Conservation (phyloP, 2,888 invertebrate species). For the Gari tellinella region DNA sequence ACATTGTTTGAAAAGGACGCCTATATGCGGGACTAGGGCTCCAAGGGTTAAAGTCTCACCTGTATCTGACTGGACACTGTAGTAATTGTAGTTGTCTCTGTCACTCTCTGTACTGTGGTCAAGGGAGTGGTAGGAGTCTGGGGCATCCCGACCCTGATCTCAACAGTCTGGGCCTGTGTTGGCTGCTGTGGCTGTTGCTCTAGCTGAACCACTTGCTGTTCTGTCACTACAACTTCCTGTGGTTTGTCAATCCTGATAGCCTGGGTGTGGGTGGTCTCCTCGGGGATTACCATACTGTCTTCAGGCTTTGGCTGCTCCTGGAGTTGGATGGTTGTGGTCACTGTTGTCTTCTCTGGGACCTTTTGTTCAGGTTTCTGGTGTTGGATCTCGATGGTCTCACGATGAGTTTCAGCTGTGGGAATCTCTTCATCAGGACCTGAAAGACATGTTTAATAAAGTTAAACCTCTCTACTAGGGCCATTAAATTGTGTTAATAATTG, state of each 20-base stretch:
- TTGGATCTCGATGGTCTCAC: slow-evolving; percentile 78
- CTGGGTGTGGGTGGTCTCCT: slow-evolving; percentile 62
- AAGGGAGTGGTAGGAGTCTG: slow-evolving; percentile 46
- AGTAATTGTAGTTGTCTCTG: slow-evolving; percentile 68
- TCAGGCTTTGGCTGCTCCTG: slow-evolving; percentile 39
- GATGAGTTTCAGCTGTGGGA: slow-evolving; percentile 73
- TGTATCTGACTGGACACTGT: slow-evolving; percentile 61
- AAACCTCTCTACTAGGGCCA: no score
- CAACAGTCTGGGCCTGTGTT: slow-evolving; percentile 59
- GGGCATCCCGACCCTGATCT: slow-evolving; percentile 74
- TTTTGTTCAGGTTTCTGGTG: slow-evolving; percentile 54
- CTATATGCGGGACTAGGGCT: no score
- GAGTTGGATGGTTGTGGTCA: slow-evolving; percentile 58
- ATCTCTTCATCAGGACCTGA: slow-evolving; percentile 72
- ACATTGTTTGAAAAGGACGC: no score
- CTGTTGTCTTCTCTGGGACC: slow-evolving; percentile 55
- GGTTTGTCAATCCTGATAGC: slow-evolving; percentile 60
- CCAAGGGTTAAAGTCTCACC: slow-evolving; percentile 23
- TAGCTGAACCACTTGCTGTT: slow-evolving; percentile 27
- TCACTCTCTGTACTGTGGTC: slow-evolving; percentile 64
- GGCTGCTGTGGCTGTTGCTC: slow-evolving; percentile 42
- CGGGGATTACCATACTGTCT: slow-evolving; percentile 61
- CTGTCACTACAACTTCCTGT: slow-evolving; percentile 18
- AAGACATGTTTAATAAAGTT: no score
- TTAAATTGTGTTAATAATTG: no score